Base-by-base conservation (phyloP, 2,113 vertebrate species). In the Brachyhypopomus occidentalis region DNA sequence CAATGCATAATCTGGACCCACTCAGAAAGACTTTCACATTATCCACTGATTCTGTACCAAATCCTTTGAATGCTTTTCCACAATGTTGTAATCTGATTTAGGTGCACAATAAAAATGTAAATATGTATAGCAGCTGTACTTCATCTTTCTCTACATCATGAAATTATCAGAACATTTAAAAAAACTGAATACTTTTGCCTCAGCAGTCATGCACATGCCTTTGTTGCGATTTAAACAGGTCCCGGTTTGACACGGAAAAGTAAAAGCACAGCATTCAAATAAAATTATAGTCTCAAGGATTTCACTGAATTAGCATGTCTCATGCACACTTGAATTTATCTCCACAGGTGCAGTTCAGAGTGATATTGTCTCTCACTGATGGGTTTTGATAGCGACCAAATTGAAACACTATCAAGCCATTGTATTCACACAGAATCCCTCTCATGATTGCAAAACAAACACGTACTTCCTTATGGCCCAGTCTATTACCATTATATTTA, bases 201-300 rank as follows among this genome's bases (percentile, higher is more conserved):
- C 58, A 38, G 38, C 22, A 34, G 16, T 34, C 69, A 72, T 12
- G 27, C 63, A 27, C 19, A 22, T 22, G 25, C 38, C 14, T 34
- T 16, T n/a, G 11, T 14, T 69, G 64, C 64, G 5, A 34, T 38
- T 38, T 59, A 41, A 30, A 63, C 38, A 11, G 27, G 5, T 67
- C 58, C 11, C 20, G 58, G 27, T 63, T 63, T 63, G 36, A 27
- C 72, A 27, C 17, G 27, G 63, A 66, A 25, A 27, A 66, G 58
- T 63, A 23, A 60, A 22, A 60, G 19, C 60, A 34, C 36, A 72
- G 20, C 56, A n/a, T 45, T 56, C 78, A 22, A 36, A 64, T 48
- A 34, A 23, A 66, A 80, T 74, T 74, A 73, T 45, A 56, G 30
- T 66, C 59, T 80, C 58, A 80, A 66, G 71, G 60, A 80, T 75